Evolutionary conservation across 2,888 invertebrate genomes (phyloP).

Genomic region (Plusia festucae): DNA sequence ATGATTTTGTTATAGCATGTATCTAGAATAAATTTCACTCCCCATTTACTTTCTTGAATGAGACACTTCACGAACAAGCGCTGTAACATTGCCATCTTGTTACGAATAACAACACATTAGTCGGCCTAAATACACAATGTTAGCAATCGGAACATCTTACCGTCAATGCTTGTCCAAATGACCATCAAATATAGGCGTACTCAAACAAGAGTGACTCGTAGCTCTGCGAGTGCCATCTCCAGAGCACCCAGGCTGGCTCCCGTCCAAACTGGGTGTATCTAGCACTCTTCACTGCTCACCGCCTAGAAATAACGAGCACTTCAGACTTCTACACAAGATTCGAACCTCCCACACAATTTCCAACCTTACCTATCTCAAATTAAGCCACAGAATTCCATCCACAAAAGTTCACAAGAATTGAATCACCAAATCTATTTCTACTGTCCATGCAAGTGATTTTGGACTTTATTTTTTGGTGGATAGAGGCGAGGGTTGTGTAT

Average conservation of each 20-base stretch:
- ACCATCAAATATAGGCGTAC: conserved; percentile 33
- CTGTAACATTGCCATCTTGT: neutral
- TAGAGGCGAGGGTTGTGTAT: conserved; percentile 1
- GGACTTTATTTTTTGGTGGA: neutral
- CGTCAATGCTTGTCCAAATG: conserved; percentile 25
- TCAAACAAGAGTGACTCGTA: conserved; percentile 33
- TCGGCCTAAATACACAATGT: neutral
- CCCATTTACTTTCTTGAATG: neutral
- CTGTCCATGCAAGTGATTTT: conserved; percentile 11
- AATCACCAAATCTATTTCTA: conserved; percentile 11
- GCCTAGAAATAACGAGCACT: conserved; percentile 71
- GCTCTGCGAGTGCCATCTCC: conserved; percentile 38
- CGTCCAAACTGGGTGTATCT: conserved; percentile 61
- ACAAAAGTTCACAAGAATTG: conserved; percentile 12
- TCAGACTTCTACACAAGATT: conserved; percentile 44
- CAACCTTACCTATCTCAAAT: conserved; percentile 37
- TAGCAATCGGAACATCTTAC: neutral
- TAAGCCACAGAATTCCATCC: conserved; percentile 18
- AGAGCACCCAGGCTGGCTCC: conserved; percentile 54
- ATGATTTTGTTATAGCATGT: too few relatives aligned
- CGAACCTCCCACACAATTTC: conserved; percentile 37
- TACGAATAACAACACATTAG: neutral
- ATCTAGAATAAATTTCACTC: too few relatives aligned
- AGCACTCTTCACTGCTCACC: conserved; percentile 65
- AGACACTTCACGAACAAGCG: neutral